Evolutionary conservation across 2,888 invertebrate genomes (phyloP), one percentile per base, ranked within the genome.

Genomic region (Caenorhabditis afra): DNA sequence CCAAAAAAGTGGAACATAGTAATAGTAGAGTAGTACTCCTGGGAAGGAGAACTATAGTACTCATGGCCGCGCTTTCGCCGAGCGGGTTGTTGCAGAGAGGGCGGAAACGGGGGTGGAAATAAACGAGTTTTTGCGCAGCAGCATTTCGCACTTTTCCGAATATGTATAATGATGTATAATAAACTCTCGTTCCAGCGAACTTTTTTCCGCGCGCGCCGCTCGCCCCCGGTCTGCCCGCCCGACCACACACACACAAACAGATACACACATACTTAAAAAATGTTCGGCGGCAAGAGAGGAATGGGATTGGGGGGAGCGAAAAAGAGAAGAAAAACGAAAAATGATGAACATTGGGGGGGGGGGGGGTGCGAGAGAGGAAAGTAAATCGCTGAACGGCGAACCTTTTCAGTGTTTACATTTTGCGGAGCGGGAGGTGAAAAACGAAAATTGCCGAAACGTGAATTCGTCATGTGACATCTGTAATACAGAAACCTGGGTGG

Each of bases 401-500:
- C 64, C 57, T 73, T 73, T 73, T 73, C 58, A 73, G 22, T 73
- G 73, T 73, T 73, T 73, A 73, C 73, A 73, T 73, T 73, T 58
- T 64, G 29, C 73, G 64, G 64, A 64, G 71, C 37, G 71, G 35
- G n/a, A 3, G 49, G 35, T 16, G 50, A 55, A 57, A 71, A 58
- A 58, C 49, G 47, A 50, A 58, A 58, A 49, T 62, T 55, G 61
- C 18, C 49, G 41, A 64, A 64, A 53, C 61, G 70, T 52, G 62
- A 71, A 73, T 62, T 71, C 64, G 53, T 71, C 73, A 73, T 73
- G 73, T 73, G 73, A 73, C 55, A 64, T 62, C 62, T 73, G 57
- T 73, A 73, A 73, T 64, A 73, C 58, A 73, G 64, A 64, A 64
- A 64, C 57, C 55, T 57, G 55, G 5, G 14, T 55, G 22, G 62